These are phyloP conservation scores for Macroramphosus scolopax DNA, from an alignment of 2,797 vertebrate genomes.

Conservation along the genomic window DNA sequence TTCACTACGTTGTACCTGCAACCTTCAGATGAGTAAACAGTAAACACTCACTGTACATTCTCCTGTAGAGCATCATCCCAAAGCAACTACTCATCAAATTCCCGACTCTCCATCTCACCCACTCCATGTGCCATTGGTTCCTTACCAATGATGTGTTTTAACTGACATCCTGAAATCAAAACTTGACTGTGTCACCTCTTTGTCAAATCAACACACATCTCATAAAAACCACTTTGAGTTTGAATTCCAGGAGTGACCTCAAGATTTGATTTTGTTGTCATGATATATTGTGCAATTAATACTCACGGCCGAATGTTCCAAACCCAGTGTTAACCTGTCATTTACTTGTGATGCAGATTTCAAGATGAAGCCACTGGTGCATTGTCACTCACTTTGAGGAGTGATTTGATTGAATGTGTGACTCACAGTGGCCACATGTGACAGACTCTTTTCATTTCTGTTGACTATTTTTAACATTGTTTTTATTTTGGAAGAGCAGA, in stretches of 20 bases:
- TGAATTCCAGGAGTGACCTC: conserved; percentile 23
- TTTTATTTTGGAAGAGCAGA: too few relatives aligned
- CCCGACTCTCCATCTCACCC: conserved; percentile 46
- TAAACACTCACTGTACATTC: background rate
- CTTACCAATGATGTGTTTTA: conserved; percentile 32
- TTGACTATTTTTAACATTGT: too few relatives aligned
- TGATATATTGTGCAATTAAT: conserved; percentile 8
- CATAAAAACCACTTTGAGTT: conserved; percentile 16
- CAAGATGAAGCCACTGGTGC: conserved; percentile 40
- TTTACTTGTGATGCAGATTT: conserved; percentile 61
- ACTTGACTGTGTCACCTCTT: conserved; percentile 32
- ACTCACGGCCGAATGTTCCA: conserved; percentile 13
- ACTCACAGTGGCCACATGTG: too few relatives aligned
- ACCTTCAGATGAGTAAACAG: background rate
- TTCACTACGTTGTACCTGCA: too few relatives aligned
- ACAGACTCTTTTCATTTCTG: too few relatives aligned
- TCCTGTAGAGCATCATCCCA: conserved; percentile 3
- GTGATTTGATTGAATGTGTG: background rate
- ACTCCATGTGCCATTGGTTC: conserved; percentile 68
- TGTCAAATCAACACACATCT: conserved; percentile 4
- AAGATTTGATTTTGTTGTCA: conserved; percentile 57
- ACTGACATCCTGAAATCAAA: conserved; percentile 56
- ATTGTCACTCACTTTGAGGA: background rate
- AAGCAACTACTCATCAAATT: conserved; percentile 1
- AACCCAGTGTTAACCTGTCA: conserved; percentile 16